Percentiles rank a stretch among this genome's conserved stretches.
Conservation (phyloP, 2,797 vertebrate species). For the Clarias platycephalus region DNA sequence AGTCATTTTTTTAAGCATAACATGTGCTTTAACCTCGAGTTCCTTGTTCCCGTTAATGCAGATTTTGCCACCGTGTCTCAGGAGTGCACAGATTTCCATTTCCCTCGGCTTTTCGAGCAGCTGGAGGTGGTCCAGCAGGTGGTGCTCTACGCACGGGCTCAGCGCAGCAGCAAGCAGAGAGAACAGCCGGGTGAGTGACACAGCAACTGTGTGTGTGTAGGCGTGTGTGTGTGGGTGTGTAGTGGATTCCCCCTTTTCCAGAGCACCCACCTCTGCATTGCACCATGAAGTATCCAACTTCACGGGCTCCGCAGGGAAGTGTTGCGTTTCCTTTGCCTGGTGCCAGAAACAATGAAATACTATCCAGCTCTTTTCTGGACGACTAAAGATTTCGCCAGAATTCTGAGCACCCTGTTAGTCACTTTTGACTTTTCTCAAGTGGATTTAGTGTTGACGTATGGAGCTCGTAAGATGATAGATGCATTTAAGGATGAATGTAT, state of each 20-base stretch:
- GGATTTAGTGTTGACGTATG: not conserved
- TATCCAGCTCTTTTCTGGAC: conserved; percentile 29
- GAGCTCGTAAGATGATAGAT: not conserved
- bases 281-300: conserved; percentile 49
- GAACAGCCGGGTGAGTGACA: conserved; percentile 79
- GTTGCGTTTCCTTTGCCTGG: conserved; percentile 43
- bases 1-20: not conserved
- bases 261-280: conserved; percentile 54
- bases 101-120: conserved; percentile 88
- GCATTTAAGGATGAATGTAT: not conserved
- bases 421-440: not conserved
- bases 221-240: conserved; percentile 24
- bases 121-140: conserved; percentile 92
- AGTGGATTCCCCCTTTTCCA: conserved; percentile 36
- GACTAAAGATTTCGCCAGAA: conserved; percentile 48
- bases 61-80: conserved; percentile 95
- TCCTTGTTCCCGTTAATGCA: conserved; percentile 57
- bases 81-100: conserved; percentile 97
- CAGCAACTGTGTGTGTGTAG: conserved; percentile 50
- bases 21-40: not conserved
- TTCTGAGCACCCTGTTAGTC: conserved; percentile 13
- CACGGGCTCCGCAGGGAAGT: conserved; percentile 48
- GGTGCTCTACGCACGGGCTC: conserved; percentile 88
- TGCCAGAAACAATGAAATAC: conserved; percentile 40
- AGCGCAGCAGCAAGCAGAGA: conserved; percentile 84